phyloP scores from a whole-genome alignment of 1,140 invertebrate genomes.

The Druon quercuslanigerum region DNA sequence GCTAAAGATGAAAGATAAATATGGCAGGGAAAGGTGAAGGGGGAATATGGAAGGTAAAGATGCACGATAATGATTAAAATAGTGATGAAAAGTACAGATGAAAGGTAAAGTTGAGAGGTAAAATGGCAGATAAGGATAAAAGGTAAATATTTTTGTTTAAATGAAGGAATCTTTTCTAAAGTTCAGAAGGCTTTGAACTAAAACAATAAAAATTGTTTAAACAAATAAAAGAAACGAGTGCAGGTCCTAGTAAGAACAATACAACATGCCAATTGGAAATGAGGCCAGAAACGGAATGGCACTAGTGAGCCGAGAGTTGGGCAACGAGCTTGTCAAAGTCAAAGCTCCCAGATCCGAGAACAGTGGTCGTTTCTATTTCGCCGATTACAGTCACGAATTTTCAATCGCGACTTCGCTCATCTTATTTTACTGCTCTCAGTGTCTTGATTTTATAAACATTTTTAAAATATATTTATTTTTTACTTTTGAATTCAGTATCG shows the following conservation, averaged over 20 bases:
- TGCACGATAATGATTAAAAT: too few species aligned
- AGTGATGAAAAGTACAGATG: too few species aligned
- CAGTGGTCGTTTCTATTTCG: conserved; percentile 44
- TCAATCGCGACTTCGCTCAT: neutral
- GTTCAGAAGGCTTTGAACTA: neutral
- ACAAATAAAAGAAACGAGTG: conserved; percentile 58
- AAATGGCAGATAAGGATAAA: too few species aligned
- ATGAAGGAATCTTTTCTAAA: too few species aligned
- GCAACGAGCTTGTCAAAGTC: conserved; percentile 70
- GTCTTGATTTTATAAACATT: neutral
- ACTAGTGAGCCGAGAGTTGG: conserved; percentile 62
- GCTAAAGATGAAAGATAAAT: too few species aligned
- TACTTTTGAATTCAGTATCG: neutral
- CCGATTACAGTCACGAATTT: conserved; percentile 45
- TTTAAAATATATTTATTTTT: neutral
- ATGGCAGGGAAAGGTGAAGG: too few species aligned
- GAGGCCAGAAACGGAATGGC: conserved; percentile 72
- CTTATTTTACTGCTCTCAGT: neutral
- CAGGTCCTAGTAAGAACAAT: conserved; percentile 66
- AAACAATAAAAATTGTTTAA: neutral
- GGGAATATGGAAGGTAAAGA: too few species aligned
- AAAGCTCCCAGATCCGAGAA: conserved; percentile 52
- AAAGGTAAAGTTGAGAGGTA: too few species aligned
- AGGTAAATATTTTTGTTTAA: too few species aligned
- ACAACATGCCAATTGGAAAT: conserved; percentile 72